A percentile compares a stretch with the other conserved stretches of the same genome.
These are phyloP conservation scores for Cromileptes altivelis DNA, from an alignment of 2,113 vertebrate genomes.

Conservation along the genomic window DNA sequence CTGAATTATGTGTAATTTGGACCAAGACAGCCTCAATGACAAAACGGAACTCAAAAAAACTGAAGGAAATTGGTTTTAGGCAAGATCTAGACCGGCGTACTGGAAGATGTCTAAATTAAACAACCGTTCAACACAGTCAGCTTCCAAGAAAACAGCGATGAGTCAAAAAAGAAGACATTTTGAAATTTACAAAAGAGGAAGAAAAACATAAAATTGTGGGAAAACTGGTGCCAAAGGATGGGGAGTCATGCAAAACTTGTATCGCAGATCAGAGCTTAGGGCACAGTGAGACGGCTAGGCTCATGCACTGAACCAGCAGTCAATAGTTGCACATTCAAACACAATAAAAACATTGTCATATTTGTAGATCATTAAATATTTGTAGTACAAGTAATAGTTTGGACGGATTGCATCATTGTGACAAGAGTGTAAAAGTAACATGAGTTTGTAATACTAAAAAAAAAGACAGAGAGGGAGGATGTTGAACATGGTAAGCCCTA, in stretches of 20 bases:
- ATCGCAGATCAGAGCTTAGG: no score
- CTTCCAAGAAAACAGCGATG: background rate
- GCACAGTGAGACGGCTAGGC: no score
- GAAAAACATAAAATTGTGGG: background rate
- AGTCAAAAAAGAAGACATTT: constrained; percentile 6
- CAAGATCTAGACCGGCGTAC: background rate
- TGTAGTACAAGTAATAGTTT: background rate
- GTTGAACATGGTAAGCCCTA: no score
- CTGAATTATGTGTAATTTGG: background rate
- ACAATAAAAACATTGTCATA: no score
- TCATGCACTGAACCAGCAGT: no score
- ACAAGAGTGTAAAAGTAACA: background rate
- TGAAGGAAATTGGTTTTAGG: background rate
- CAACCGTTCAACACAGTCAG: background rate
- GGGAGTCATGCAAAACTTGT: no score
- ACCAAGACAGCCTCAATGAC: background rate
- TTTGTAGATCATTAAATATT: no score
- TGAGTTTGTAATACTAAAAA: no score
- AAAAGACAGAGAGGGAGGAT: no score
- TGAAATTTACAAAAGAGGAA: background rate
- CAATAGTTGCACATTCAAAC: no score
- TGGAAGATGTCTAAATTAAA: background rate
- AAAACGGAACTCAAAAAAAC: background rate
- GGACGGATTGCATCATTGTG: constrained; percentile 26
- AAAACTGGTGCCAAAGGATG: no score